Evolutionary conservation across 2,888 invertebrate genomes (phyloP).

Genomic region (Crepidodera aurea): DNA sequence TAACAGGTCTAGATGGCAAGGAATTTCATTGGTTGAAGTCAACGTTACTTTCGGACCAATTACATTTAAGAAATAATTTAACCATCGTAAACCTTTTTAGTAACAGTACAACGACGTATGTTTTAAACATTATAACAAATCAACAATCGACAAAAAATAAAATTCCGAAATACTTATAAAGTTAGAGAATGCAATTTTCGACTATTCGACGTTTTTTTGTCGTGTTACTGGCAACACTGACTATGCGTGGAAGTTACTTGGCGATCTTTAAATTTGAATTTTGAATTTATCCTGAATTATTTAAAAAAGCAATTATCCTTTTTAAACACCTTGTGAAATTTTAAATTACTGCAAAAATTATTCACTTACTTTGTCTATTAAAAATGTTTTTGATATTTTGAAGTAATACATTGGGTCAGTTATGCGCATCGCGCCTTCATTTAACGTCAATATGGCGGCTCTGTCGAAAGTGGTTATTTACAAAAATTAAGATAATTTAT

Average conservation of each 20-base stretch:
- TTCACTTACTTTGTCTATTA: background rate
- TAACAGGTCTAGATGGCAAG: too few relatives aligned
- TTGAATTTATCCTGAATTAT: background rate
- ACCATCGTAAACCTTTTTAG: too few relatives aligned
- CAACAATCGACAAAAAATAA: too few relatives aligned
- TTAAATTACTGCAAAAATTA: background rate
- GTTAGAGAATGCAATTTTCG: too few relatives aligned
- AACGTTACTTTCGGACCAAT: too few relatives aligned
- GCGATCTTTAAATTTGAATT: slow-evolving; percentile 34
- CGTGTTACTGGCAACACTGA: slow-evolving; percentile 11
- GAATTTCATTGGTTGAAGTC: too few relatives aligned
- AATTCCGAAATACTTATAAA: too few relatives aligned
- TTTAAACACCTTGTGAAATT: background rate
- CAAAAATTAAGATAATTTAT: slow-evolving; percentile 47
- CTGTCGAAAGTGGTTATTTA: slow-evolving; percentile 74
- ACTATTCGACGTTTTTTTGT: too few relatives aligned
- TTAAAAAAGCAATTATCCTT: background rate
- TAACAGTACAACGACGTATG: too few relatives aligned
- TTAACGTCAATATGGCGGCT: slow-evolving; percentile 80
- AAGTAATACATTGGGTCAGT: slow-evolving; percentile 17
- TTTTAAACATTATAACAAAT: too few relatives aligned
- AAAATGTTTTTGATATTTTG: slow-evolving; percentile 12
- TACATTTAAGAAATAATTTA: too few relatives aligned
- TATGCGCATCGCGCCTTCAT: slow-evolving; percentile 39
- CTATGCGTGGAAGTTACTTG: slow-evolving; percentile 27